Percentiles rank a stretch among this genome's conserved stretches.
Conservation (phyloP, 2,888 invertebrate species). For the Pollenia griseotomentosa region DNA sequence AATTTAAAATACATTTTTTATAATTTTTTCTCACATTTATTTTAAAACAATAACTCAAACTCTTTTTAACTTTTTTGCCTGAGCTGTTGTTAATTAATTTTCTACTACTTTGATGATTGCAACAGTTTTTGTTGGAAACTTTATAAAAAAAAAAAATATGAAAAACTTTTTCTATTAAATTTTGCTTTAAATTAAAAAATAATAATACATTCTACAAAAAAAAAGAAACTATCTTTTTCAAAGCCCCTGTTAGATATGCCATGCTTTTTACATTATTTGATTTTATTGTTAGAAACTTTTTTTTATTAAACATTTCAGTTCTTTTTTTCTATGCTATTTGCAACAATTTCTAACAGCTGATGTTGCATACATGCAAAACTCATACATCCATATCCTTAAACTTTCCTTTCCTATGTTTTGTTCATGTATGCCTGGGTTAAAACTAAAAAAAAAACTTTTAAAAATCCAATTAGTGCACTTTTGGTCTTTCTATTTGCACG, state of each 20-base stretch:
- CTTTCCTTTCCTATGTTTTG: conserved; percentile 26
- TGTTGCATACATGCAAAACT: conserved; percentile 54
- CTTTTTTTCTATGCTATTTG: not conserved
- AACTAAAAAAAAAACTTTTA: conserved; percentile 53
- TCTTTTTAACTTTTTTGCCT: conserved; percentile 34
- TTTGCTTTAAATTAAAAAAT: conserved; percentile 63
- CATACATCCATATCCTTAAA: conserved; percentile 24
- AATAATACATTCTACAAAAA: conserved; percentile 8
- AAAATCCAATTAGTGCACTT: conserved; percentile 72
- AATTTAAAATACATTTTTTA: conserved; percentile 2
- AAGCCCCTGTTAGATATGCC: conserved; percentile 59
- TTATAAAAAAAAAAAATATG: conserved; percentile 5
- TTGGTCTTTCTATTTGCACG: conserved; percentile 37
- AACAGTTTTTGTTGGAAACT: conserved; percentile 42
- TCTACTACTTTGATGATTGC: conserved; percentile 53
- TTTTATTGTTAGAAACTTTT: conserved; percentile 66
- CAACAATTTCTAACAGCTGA: conserved; percentile 65
- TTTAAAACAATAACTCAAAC: not conserved
- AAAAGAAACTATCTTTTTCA: conserved; percentile 28
- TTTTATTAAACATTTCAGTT: conserved; percentile 31
- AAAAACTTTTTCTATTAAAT: conserved; percentile 65
- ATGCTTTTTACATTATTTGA: conserved; percentile 60
- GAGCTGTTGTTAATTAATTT: conserved; percentile 60
- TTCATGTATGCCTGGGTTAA: conserved; percentile 24
- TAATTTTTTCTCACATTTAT: not conserved